Percentiles rank a stretch among this genome's conserved stretches.
Evolutionary conservation across 1,140 invertebrate genomes (phyloP).

Genomic region (Aporrectodea caliginosa): DNA sequence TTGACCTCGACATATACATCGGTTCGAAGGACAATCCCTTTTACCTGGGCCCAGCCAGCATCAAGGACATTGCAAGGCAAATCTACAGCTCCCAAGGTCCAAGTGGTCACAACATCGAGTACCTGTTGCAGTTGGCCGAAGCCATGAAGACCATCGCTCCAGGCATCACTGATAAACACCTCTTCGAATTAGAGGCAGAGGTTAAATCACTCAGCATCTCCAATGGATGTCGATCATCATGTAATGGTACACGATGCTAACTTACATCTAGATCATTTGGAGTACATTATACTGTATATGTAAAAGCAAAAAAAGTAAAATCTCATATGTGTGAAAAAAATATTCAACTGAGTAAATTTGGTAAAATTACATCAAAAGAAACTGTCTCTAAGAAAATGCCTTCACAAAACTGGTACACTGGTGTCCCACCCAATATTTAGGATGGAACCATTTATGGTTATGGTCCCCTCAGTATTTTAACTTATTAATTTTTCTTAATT

Average conservation of each 20-base stretch:
- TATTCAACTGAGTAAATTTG: neutral
- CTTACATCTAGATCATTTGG: too few species aligned
- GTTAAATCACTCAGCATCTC: conserved; percentile 46
- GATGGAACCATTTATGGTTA: too few species aligned
- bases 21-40: conserved; percentile 70
- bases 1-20: conserved; percentile 77
- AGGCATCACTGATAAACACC: conserved; percentile 63
- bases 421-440: too few species aligned
- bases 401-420: neutral
- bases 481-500: too few species aligned
- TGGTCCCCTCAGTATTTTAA: too few species aligned
- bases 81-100: conserved; percentile 70
- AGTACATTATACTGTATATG: neutral
- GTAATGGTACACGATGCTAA: too few species aligned
- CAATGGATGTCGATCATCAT: too few species aligned
- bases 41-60: conserved; percentile 66
- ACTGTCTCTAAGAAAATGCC: neutral
- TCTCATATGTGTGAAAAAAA: neutral
- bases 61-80: conserved; percentile 73
- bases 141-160: conserved; percentile 73
- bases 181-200: conserved; percentile 69
- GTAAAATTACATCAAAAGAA: neutral
- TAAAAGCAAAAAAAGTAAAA: neutral
- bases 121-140: conserved; percentile 76
- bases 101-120: conserved; percentile 82